These are phyloP conservation scores for Mixornis gularis DNA, from an alignment of 2,113 vertebrate species.

Conservation along the genomic window DNA sequence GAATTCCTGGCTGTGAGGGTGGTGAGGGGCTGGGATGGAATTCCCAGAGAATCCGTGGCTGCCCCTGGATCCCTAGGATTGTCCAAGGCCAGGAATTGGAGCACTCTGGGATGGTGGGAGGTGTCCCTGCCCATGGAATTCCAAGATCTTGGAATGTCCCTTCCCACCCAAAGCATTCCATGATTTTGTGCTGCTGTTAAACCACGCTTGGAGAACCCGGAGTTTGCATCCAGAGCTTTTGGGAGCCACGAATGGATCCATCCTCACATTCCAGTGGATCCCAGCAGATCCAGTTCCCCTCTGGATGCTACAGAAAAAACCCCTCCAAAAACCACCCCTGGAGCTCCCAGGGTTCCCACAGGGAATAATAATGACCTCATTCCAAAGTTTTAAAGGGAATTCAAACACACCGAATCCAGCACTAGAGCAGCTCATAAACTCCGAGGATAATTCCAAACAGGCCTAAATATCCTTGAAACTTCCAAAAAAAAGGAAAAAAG, in stretches of 20 bases:
- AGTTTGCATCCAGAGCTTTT: not conserved
- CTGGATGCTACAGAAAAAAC: not conserved
- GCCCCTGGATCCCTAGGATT: not conserved
- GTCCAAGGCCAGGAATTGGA: not conserved
- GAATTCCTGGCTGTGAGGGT: accelerated
- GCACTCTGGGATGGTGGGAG: accelerated
- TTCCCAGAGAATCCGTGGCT: not conserved
- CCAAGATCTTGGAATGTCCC: too few species aligned
- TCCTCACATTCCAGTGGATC: not conserved
- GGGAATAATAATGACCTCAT: not conserved
- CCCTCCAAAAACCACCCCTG: not conserved
- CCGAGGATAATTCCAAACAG: not conserved
- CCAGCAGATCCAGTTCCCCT: not conserved
- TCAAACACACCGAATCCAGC: not conserved
- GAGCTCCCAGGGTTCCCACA: not conserved
- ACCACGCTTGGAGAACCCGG: accelerated
- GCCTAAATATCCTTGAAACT: not conserved
- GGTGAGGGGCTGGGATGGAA: not conserved
- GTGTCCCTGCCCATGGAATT: not conserved
- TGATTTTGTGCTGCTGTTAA: not conserved
- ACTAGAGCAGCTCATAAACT: not conserved
- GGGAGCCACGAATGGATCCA: not conserved
- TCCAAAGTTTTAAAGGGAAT: not conserved
- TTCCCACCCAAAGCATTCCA: not conserved
- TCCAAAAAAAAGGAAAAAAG: not conserved